These are phyloP conservation scores for Sciurus niger DNA, from an alignment of 2,113 vertebrate species.

Conservation along the genomic window DNA sequence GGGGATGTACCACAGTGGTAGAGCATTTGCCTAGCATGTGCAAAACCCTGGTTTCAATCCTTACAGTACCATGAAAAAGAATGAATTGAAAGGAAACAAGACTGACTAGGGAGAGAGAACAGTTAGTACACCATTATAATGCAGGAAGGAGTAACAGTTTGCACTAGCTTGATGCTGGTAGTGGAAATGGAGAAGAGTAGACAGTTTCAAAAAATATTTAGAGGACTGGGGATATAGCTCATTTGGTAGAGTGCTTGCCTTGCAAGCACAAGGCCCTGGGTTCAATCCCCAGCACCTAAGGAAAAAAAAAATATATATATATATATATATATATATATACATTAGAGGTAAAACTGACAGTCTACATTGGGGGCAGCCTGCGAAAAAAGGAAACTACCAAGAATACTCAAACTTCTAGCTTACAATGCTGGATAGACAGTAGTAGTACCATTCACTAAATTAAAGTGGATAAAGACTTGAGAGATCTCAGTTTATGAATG, in stretches of 20 bases:
- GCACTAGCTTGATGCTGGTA: background rate
- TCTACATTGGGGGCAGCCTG: background rate
- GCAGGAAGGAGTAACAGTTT: background rate
- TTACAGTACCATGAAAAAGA: background rate
- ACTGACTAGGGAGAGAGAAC: background rate
- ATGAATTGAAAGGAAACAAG: background rate
- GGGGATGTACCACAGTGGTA: no score
- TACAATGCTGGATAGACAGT: background rate
- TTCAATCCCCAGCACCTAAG: no score
- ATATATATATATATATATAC: no score
- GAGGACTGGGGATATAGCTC: no score
- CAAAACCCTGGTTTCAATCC: no score
- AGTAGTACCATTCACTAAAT: background rate
- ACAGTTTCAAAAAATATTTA: background rate
- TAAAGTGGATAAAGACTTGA: background rate
- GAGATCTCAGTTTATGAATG: background rate
- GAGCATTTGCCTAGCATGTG: no score
- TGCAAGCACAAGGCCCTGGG: no score
- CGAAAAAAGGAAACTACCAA: background rate
- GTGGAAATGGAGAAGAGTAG: conserved; percentile 4
- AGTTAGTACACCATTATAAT: background rate
- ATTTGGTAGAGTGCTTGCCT: no score
- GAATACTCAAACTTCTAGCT: background rate
- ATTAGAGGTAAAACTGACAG: no score
- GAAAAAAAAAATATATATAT: no score